Base-by-base conservation (phyloP, 2,113 vertebrate genomes). In the Tamias sibiricus region DNA sequence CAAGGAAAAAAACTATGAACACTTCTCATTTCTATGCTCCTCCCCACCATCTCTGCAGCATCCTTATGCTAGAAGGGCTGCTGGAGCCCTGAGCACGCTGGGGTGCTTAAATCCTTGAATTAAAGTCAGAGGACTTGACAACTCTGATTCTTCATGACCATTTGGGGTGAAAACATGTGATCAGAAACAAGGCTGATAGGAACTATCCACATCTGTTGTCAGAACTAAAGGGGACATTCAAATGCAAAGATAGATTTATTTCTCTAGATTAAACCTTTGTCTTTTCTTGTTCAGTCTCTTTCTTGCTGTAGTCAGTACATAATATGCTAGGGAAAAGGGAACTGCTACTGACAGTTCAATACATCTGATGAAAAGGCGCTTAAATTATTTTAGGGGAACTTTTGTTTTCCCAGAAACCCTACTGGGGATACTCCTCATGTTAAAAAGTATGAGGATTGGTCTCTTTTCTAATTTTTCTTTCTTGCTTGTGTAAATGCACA, bases 391-490 rank as follows among this genome's bases (percentile, higher is more conserved):
- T 93, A 98, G 66, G 71, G 47, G 71, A 90, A 77, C 83, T 95
- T 97, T 95, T 96, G 91, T 96, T 98, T 97, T 68, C 47, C 90
- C 54, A 87, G 93, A 81, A 92, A 80, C 20, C 75, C 96, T 94
- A 22, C 59, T 79, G 95, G 91, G 95, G 71, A 85, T 87, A 91
- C 44, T 76, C 54, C 84, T 97, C 91, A 90, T 87, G 95, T 95
- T 97, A 94, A 94, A 96, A 98, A 96, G 79, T 82, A 84, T 91
- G 76, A 94, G 71, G 17, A 22, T 85, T 84, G 69, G 93, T 85
- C 93, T 94, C 57, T 87, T 91, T 97, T 90, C 93, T 97, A 95
- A 97, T 98, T 97, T 98, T 98, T 97, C 95, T 96, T 96, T 91
- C 95, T 87, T 87, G 75, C 92, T 95, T 92, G 96, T 95, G 92